Conservation (phyloP, 2,888 invertebrate genomes). For the Chrysolina oricalcia region DNA sequence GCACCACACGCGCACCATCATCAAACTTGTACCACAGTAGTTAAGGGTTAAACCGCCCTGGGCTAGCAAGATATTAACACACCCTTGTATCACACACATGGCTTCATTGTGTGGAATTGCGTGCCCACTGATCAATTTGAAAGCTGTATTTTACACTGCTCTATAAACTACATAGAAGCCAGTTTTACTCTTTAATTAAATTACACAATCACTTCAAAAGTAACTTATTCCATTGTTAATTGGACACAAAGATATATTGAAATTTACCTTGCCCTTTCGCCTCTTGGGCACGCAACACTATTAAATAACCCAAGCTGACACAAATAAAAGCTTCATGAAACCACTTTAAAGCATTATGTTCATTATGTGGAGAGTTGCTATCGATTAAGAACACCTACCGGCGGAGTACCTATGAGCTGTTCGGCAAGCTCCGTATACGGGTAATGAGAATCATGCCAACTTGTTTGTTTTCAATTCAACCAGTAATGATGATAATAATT, state of each 20-base stretch:
- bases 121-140: slow-evolving; percentile 21
- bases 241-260: slow-evolving; percentile 45
- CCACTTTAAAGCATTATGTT: background rate
- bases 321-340: slow-evolving; percentile 25
- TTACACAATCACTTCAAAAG: slow-evolving; percentile 36
- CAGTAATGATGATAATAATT: too few relatives aligned
- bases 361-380: background rate
- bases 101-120: slow-evolving; percentile 23
- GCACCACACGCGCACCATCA: too few relatives aligned
- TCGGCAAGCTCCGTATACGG: too few relatives aligned
- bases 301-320: slow-evolving; percentile 21
- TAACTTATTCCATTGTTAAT: slow-evolving; percentile 44
- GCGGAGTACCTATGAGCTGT: background rate
- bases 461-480: too few relatives aligned
- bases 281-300: slow-evolving; percentile 38
- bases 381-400: background rate
- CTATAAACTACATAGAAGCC: slow-evolving; percentile 29
- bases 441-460: too few relatives aligned
- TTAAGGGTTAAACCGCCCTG: background rate
- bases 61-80: background rate
- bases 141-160: slow-evolving; percentile 3
- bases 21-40: too few relatives aligned
- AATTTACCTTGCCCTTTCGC: slow-evolving; percentile 37
- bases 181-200: slow-evolving; percentile 42
- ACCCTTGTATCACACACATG: background rate